phyloP scores from a whole-genome alignment of 2,113 vertebrate genomes.

The Pelecanus crispus region DNA sequence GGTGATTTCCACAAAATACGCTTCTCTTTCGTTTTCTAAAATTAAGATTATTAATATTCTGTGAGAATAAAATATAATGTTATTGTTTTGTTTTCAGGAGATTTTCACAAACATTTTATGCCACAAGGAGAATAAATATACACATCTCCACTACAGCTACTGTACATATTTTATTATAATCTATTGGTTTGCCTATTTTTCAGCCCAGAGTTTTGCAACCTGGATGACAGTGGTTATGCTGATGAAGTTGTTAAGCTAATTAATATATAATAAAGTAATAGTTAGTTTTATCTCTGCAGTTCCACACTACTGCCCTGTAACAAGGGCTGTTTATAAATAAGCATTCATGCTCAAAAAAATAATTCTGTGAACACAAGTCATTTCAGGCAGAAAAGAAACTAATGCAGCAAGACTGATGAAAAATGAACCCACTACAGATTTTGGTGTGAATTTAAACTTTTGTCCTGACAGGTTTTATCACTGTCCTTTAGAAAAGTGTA shows the following conservation, averaged over 20 bases:
- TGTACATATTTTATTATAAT: not conserved
- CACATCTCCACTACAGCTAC: not conserved
- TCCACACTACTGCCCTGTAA: not conserved
- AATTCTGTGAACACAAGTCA: not conserved
- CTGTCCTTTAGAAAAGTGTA: not conserved
- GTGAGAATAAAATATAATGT: not conserved
- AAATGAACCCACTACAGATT: not conserved
- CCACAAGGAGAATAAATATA: not conserved
- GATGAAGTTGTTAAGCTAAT: slow-evolving; percentile 55
- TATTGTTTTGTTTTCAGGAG: not conserved
- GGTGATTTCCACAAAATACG: not conserved
- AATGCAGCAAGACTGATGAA: not conserved
- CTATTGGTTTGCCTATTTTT: slow-evolving; percentile 1
- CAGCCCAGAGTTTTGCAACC: not conserved
- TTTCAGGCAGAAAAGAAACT: not conserved
- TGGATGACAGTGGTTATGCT: not conserved
- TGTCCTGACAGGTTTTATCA: not conserved
- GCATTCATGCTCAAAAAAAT: not conserved
- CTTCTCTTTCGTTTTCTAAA: slow-evolving; percentile 1
- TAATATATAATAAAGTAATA: slow-evolving; percentile 48
- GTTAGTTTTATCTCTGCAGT: slow-evolving; percentile 2
- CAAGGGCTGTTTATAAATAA: slow-evolving; percentile 14
- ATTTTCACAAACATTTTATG: not conserved
- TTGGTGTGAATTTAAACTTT: not conserved
- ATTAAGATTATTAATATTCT: slow-evolving; percentile 7